Evolutionary conservation across 2,888 invertebrate genomes (phyloP), one percentile per base, ranked within the genome.

Genomic region (Heliconius erato): DNA sequence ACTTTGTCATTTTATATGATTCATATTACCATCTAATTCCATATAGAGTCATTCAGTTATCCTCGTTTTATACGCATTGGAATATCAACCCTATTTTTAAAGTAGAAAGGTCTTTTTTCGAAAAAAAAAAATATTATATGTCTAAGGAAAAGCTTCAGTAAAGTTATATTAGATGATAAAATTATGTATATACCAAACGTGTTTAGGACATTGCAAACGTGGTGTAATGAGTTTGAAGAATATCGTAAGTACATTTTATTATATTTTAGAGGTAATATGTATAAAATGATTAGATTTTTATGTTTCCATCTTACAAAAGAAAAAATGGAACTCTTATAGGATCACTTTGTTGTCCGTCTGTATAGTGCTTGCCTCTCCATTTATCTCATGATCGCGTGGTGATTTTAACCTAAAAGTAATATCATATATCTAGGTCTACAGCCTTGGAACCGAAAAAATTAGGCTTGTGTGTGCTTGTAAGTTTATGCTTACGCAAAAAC

Each of bases 21-120:
- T 71, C 71, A 71, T 71, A 35, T 71, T 23, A 71, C 5, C 0
- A 23, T 71, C 40, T 71, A 71, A 40, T 5, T 40, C 71, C 71
- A 71, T 40, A 71, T 71, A 71, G 4, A 71, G 71, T 14, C 71
- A 40, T 23, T 69, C 5, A 2, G 12, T 40, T 71, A 71, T 71
- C 71, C 71, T 71, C 14, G n/a, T 71, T 40, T 40, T 71, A 35
- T 71, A n/a, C n/a, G n/a, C 71, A 71, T 40, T 40, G 23, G 40
- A 40, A 71, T 71, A 40, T 40, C 28, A 32, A 16, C 28, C 40
- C 1, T 71, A n/a, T 71, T 23, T 5, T 1, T 2, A 12, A 12
- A 1, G 1, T 0, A 3, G 23, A 35, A 40, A 71, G 71, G 14
- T n/a, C 1, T 12, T 11, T 71, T 71, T 40, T n/a, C 14, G 14